Percentiles rank a stretch among this genome's conserved stretches.
phyloP scores from a whole-genome alignment of 2,797 vertebrate genomes.

The Lacerta bilineata region DNA sequence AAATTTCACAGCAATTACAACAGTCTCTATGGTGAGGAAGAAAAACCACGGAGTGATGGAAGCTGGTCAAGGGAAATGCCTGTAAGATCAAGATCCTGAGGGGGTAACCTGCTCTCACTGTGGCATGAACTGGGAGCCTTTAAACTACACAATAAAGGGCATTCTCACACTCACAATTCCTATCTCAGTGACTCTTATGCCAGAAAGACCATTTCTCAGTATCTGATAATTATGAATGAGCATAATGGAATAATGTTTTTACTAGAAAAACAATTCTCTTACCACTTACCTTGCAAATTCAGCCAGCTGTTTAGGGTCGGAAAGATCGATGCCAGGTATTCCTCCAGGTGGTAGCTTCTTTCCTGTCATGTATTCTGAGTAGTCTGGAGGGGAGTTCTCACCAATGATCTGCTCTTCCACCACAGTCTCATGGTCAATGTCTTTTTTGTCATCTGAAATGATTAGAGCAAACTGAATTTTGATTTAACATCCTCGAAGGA shows the following conservation, averaged over 20 bases:
- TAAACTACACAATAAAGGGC: no score
- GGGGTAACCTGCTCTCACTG: no score
- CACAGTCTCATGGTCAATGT: slow-evolving; percentile 98
- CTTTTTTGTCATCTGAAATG: slow-evolving; percentile 98
- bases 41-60: background rate
- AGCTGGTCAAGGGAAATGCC: background rate
- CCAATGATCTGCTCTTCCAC: slow-evolving; percentile 97
- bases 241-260: background rate
- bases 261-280: slow-evolving; percentile 35
- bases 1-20: no score
- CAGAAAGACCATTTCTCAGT: background rate
- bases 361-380: slow-evolving; percentile 98
- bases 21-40: no score
- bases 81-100: background rate
- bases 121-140: background rate
- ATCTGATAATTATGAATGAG: background rate
- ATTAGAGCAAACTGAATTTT: slow-evolving; percentile 63
- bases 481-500: background rate
- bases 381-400: slow-evolving; percentile 97
- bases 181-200: background rate
- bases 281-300: slow-evolving; percentile 95
- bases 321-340: slow-evolving; percentile 97
- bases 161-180: background rate
- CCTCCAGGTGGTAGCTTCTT: slow-evolving; percentile 98
- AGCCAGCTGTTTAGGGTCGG: slow-evolving; percentile 97